These are phyloP conservation scores for Ceratothoa steindachneri DNA, from an alignment of 2,888 invertebrate species.

Conservation along the genomic window DNA sequence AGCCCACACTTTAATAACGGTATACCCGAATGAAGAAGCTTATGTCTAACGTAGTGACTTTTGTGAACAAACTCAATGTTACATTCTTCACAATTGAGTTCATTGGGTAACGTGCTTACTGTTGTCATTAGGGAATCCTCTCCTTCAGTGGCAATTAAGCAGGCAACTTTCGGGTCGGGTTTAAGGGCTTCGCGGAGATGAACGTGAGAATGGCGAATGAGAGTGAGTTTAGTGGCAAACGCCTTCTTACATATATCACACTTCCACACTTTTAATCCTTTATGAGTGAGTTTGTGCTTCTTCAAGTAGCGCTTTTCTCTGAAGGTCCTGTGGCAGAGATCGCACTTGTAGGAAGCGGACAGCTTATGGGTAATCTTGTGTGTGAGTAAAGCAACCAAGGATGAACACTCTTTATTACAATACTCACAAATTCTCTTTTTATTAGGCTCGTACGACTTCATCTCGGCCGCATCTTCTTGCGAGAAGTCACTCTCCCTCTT, in stretches of 20 bases:
- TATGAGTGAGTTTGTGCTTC: slow-evolving; percentile 46
- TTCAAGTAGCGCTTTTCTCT: slow-evolving; percentile 45
- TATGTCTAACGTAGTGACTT: slow-evolving; percentile 45
- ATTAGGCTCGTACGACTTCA: slow-evolving; percentile 3
- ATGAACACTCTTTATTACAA: slow-evolving; percentile 36
- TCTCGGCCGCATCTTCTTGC: slow-evolving; percentile 6
- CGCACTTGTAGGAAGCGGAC: slow-evolving; percentile 45
- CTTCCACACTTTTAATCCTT: slow-evolving; percentile 44
- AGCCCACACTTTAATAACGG: slow-evolving; percentile 46
- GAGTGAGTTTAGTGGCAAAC: slow-evolving; percentile 45
- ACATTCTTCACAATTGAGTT: slow-evolving; percentile 44
- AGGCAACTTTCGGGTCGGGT: slow-evolving; percentile 22
- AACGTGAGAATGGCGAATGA: slow-evolving; percentile 46
- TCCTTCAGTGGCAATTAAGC: slow-evolving; percentile 23
- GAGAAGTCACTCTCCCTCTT: neutral
- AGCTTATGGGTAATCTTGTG: slow-evolving; percentile 45
- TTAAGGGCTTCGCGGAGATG: slow-evolving; percentile 42
- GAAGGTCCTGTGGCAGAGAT: slow-evolving; percentile 44
- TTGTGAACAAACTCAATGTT: slow-evolving; percentile 44
- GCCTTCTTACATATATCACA: slow-evolving; percentile 48
- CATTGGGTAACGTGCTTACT: slow-evolving; percentile 34
- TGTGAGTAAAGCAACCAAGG: slow-evolving; percentile 42
- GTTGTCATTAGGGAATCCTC: slow-evolving; percentile 21
- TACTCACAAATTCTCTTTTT: slow-evolving; percentile 35
- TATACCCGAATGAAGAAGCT: slow-evolving; percentile 46